These are phyloP conservation scores for Odontamblyopus lacepedii DNA, from an alignment of 2,797 vertebrate species.

Conservation along the genomic window DNA sequence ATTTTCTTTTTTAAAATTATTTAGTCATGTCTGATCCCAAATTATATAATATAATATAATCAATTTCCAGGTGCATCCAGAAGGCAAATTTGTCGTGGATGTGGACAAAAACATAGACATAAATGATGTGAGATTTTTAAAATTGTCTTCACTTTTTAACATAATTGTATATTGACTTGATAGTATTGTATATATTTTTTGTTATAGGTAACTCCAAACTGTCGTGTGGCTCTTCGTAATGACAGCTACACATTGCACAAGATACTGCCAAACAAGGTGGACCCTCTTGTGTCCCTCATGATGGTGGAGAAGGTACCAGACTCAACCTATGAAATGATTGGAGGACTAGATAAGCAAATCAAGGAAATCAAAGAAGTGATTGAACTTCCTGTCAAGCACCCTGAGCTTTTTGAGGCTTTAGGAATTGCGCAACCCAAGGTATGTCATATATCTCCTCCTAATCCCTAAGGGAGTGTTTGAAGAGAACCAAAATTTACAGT, in stretches of 20 bases:
- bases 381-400: conserved; percentile 96
- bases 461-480: not conserved
- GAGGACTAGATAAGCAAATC: conserved; percentile 97
- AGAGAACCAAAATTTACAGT: not conserved
- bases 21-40: not conserved
- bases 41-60: not conserved
- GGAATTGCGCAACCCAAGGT: conserved; percentile 98
- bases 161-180: not conserved
- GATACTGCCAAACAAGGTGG: conserved; percentile 98
- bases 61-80: conserved; percentile 89
- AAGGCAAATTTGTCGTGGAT: conserved; percentile 97
- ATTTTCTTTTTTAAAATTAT: not conserved
- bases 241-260: conserved; percentile 99
- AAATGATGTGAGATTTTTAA: conserved; percentile 87
- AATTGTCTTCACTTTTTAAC: no score
- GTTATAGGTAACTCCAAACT: conserved; percentile 93
- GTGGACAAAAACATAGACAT: conserved; percentile 99
- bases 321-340: conserved; percentile 99
- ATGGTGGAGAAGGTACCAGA: conserved; percentile 99
- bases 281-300: conserved; percentile 97
- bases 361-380: conserved; percentile 99
- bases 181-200: not conserved
- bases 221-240: conserved; percentile 93
- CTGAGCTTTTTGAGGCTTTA: conserved; percentile 95
- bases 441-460: not conserved